Conservation (phyloP, 2,888 invertebrate species). For the Acleris literana region DNA sequence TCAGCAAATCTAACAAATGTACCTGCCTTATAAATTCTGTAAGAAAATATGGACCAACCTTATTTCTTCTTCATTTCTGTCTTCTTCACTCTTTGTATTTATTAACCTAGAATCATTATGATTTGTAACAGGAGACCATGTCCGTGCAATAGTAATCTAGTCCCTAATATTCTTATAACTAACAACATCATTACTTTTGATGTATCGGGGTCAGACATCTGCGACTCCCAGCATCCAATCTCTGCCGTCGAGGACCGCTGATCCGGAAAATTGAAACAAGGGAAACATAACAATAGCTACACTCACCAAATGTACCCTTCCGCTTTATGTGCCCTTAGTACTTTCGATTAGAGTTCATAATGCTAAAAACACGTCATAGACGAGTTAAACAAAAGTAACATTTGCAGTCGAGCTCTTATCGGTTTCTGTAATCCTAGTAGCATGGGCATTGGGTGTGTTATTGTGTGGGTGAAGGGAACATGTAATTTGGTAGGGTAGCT, state of each 20-base stretch:
- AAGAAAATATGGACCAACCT: no score
- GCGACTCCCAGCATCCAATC: conserved; percentile 57
- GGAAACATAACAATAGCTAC: conserved; percentile 41
- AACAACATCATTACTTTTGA: conserved; percentile 35
- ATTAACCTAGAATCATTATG: no score
- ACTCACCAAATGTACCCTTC: background rate
- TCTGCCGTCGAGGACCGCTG: conserved; percentile 66
- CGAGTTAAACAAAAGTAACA: conserved; percentile 29
- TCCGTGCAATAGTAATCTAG: background rate
- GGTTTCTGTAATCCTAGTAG: conserved; percentile 31
- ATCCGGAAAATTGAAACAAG: conserved; percentile 78
- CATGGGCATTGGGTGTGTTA: conserved; percentile 32
- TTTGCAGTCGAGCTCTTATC: background rate
- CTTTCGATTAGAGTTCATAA: conserved; percentile 3
- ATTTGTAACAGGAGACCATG: background rate
- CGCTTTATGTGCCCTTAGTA: conserved; percentile 4
- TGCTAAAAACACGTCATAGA: conserved; percentile 3
- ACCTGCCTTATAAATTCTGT: no score
- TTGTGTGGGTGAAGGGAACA: conserved; percentile 15
- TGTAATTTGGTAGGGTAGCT: conserved; percentile 29
- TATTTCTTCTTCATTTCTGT: no score
- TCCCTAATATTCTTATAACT: conserved; percentile 25
- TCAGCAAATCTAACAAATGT: no score
- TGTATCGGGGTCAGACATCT: conserved; percentile 53
- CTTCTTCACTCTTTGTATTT: no score